These are phyloP conservation scores for Rhyacophila evoluta DNA, from an alignment of 2,888 invertebrate species.

Conservation along the genomic window DNA sequence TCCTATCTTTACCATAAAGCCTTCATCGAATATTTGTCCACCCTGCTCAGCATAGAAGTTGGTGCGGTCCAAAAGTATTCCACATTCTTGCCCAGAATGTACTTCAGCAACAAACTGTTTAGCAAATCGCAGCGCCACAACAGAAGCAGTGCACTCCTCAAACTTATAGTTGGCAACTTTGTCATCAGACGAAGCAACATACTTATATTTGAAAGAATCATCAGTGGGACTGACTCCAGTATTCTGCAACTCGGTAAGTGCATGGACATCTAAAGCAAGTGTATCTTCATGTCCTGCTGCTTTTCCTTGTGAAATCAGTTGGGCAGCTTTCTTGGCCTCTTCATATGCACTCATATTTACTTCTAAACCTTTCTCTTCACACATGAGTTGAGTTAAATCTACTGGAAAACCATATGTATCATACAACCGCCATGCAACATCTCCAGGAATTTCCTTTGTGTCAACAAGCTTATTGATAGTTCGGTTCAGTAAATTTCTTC, in stretches of 20 bases:
- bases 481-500: constrained; percentile 89
- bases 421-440: constrained; percentile 98
- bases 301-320: constrained; percentile 90
- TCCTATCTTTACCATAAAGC: constrained; percentile 84
- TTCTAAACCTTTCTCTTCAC: constrained; percentile 90
- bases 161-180: constrained; percentile 83
- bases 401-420: constrained; percentile 99
- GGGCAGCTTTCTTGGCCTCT: constrained; percentile 90
- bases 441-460: constrained; percentile 86
- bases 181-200: constrained; percentile 75
- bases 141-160: constrained; percentile 77
- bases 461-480: constrained; percentile 86
- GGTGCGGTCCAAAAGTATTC: constrained; percentile 90
- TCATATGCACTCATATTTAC: constrained; percentile 95
- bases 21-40: constrained; percentile 97
- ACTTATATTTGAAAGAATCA: constrained; percentile 93
- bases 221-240: constrained; percentile 83
- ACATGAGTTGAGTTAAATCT: constrained; percentile 97
- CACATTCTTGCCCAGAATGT: constrained; percentile 88
- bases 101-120: constrained; percentile 90
- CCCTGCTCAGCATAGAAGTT: constrained; percentile 99
- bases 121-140: constrained; percentile 83
- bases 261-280: constrained; percentile 93
- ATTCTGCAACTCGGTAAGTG: constrained; percentile 90
- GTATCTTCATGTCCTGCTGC: constrained; percentile 83